These are phyloP conservation scores for Whitmania pigra DNA, from an alignment of 1,140 invertebrate species.

Conservation along the genomic window DNA sequence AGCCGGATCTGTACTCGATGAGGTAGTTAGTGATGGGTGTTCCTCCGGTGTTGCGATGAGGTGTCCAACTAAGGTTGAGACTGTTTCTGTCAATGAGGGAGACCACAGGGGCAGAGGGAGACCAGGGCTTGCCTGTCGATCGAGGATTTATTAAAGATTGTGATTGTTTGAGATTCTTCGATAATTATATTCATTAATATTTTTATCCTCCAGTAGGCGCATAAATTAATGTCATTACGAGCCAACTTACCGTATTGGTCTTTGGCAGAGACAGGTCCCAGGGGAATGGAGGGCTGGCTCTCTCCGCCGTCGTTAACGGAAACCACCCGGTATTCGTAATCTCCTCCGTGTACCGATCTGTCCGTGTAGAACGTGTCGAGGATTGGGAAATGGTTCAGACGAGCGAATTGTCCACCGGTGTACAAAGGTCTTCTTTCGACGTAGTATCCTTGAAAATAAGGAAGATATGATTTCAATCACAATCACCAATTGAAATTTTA, in stretches of 20 bases:
- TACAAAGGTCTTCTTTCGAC: slow-evolving; percentile 64
- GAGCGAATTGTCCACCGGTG: slow-evolving; percentile 10
- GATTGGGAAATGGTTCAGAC: slow-evolving; percentile 14
- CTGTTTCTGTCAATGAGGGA: slow-evolving; percentile 82
- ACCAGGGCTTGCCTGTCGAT: slow-evolving; percentile 62
- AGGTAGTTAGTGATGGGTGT: slow-evolving; percentile 78
- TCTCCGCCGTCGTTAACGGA: slow-evolving; percentile 61
- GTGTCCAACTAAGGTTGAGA: slow-evolving; percentile 70
- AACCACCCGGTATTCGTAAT: slow-evolving; percentile 85
- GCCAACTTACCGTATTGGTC: slow-evolving; percentile 25
- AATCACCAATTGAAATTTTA: too few species aligned
- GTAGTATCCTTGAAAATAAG: slow-evolving; percentile 72
- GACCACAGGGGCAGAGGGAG: slow-evolving; percentile 82
- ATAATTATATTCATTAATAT: not conserved
- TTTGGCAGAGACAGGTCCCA: slow-evolving; percentile 22
- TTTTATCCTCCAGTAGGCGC: not conserved
- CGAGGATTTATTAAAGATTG: not conserved
- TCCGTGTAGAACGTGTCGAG: slow-evolving; percentile 28
- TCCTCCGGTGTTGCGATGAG: slow-evolving; percentile 78
- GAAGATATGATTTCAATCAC: too few species aligned
- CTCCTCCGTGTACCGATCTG: slow-evolving; percentile 41
- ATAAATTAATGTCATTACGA: not conserved
- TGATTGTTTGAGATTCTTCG: not conserved
- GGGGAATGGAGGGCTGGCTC: slow-evolving; percentile 9
- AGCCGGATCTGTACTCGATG: slow-evolving; percentile 53